A percentile compares a stretch with the other conserved stretches of the same genome.
phyloP scores from a whole-genome alignment of 2,797 vertebrate genomes.

The Schizopygopsis malacanthus region DNA sequence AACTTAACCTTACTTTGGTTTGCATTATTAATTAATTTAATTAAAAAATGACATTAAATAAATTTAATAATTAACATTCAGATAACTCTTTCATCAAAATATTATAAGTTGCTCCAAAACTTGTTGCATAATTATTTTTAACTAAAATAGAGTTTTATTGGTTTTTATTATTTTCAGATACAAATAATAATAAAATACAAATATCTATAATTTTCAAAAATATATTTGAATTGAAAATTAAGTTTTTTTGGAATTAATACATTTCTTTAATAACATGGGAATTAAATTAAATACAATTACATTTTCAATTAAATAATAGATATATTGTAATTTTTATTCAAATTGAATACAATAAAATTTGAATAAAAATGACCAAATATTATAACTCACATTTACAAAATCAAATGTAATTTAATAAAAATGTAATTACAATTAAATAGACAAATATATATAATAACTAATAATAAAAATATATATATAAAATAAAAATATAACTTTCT shows the following conservation, averaged over 20 bases:
- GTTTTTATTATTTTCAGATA: neutral
- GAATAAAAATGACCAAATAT: neutral
- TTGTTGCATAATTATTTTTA: no score
- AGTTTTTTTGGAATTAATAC: neutral
- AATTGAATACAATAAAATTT: neutral
- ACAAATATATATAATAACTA: no score
- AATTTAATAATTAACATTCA: neutral
- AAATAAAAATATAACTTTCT: no score
- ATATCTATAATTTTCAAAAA: neutral
- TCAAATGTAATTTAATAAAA: neutral
- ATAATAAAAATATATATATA: no score
- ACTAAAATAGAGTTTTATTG: no score
- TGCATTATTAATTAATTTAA: no score
- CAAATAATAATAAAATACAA: no score
- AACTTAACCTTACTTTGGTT: neutral
- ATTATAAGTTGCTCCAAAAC: neutral
- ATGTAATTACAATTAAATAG: no score
- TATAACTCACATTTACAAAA: neutral
- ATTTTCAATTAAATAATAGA: no score
- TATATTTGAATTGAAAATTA: neutral
- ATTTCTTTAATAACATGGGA: neutral
- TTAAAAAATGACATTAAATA: no score
- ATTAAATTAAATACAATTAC: neutral
- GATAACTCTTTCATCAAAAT: neutral
- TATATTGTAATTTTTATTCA: no score